Conservation (phyloP, 2,113 vertebrate species). For the Gopherus evgoodei region DNA sequence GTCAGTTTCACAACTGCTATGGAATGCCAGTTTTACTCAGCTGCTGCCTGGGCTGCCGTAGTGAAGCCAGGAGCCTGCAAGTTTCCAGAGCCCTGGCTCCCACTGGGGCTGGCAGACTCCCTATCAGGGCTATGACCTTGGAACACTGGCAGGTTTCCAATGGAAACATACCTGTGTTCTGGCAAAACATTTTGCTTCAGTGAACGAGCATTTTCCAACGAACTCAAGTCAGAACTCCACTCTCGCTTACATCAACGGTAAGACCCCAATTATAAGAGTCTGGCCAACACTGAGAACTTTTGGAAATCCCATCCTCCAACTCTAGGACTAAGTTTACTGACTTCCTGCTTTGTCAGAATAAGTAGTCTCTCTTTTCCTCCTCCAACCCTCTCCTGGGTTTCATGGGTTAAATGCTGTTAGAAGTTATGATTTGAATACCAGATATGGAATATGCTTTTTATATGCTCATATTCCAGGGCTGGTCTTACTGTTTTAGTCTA, state of each 20-base stretch:
- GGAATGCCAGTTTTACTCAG: neutral
- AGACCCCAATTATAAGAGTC: neutral
- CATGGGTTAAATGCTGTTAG: neutral
- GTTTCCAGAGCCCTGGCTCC: neutral
- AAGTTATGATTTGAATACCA: neutral
- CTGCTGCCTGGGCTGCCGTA: neutral
- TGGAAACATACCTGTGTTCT: neutral
- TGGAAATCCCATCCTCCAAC: neutral
- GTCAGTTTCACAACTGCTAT: neutral
- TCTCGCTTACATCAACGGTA: neutral
- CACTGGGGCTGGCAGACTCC: neutral
- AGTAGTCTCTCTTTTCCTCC: neutral
- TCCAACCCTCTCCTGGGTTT: accelerated
- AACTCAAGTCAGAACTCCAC: neutral
- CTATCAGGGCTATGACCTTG: neutral
- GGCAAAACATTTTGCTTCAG: neutral
- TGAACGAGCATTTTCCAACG: neutral
- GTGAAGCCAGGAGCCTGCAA: neutral
- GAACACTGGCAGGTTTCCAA: neutral
- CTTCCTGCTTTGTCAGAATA: neutral
- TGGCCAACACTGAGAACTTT: neutral
- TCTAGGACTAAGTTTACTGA: neutral
- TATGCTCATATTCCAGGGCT: neutral
- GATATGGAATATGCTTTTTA: accelerated
- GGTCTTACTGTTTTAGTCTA: neutral